Evolutionary conservation across 2,888 invertebrate species (phyloP).

Genomic region (Ctenicera cuprea): DNA sequence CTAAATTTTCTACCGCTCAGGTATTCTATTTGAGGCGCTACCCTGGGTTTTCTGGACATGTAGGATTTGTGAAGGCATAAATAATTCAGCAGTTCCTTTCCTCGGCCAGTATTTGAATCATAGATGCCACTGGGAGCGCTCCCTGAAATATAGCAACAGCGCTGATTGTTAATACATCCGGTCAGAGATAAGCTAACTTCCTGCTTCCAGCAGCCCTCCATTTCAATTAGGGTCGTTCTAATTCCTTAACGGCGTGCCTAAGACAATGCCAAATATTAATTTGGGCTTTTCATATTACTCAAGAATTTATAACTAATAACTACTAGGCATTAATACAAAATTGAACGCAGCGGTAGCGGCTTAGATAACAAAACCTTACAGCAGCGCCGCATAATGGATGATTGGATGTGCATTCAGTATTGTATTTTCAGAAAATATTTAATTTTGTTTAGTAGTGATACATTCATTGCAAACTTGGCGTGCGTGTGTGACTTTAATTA

Average conservation of each 20-base stretch:
- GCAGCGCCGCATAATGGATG: no score
- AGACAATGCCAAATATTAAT: slow-evolving; percentile 29
- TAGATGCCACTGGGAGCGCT: slow-evolving; percentile 47
- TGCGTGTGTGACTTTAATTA: no score
- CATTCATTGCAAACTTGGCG: no score
- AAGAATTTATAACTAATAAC: slow-evolving; percentile 1
- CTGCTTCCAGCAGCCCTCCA: slow-evolving; percentile 34
- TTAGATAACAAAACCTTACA: no score
- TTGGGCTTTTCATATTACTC: slow-evolving; percentile 3
- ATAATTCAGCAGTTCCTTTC: slow-evolving; percentile 52
- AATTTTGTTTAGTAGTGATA: no score
- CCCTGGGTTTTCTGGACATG: slow-evolving; percentile 39
- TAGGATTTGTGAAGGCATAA: slow-evolving; percentile 51
- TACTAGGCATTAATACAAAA: not conserved
- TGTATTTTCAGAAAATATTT: no score
- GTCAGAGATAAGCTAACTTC: slow-evolving; percentile 49
- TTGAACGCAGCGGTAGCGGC: not conserved
- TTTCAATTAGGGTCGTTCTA: slow-evolving; percentile 39
- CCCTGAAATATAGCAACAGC: slow-evolving; percentile 49
- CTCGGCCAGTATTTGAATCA: slow-evolving; percentile 52
- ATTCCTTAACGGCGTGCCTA: slow-evolving; percentile 35
- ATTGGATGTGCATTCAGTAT: no score
- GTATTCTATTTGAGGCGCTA: slow-evolving; percentile 45
- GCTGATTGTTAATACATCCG: slow-evolving; percentile 54
- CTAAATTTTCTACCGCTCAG: slow-evolving; percentile 17